Evolutionary conservation across 2,888 invertebrate species (phyloP), one percentile per base, ranked within the genome.

Genomic region (Noctua fimbriata): DNA sequence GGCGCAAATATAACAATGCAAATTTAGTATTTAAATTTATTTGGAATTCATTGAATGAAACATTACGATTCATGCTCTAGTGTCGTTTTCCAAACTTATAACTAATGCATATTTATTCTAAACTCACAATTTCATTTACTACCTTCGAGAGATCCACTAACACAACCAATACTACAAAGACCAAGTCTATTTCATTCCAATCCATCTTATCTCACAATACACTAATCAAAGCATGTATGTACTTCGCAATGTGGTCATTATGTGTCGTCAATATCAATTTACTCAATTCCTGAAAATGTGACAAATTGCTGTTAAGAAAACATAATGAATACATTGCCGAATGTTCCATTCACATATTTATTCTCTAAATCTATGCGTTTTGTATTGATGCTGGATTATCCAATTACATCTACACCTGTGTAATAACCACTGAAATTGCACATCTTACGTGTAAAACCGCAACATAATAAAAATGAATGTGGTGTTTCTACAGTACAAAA

Each of bases 121-220:
- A 84, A 82, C 81, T 85, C 88, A 92, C 87, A 87, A 88, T 87
- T 84, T 86, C 85, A 90, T 88, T 89, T 86, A 86, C 85, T 88
- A 88, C 87, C 91, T 92, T 92, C 89, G 89, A 93, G 93, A 93
- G 94, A 94, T 93, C 93, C 92, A 91, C 89, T 90, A 90, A 92
- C 93, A 93, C 93, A 94, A 93, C 93, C 93, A 91, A 92, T 89
- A 88, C 89, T 82, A 88, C 87, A 86, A 87, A 86, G 83, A 87
- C 81, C 78, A 79, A 82, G 82, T 82, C 73, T 72, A 80, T 52
- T 82, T 52, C 74, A 69, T 76, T 78, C 52, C 52, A 41, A 89
- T 77, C 73, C 41, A 79, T 81, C 67, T 72, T 83, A 82, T 84
- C 67, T 79, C 69, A 72, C 76, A 67, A 81, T 58, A 84, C 67